phyloP scores from a whole-genome alignment of 2,797 vertebrate species.

The Poeciliopsis turneri region DNA sequence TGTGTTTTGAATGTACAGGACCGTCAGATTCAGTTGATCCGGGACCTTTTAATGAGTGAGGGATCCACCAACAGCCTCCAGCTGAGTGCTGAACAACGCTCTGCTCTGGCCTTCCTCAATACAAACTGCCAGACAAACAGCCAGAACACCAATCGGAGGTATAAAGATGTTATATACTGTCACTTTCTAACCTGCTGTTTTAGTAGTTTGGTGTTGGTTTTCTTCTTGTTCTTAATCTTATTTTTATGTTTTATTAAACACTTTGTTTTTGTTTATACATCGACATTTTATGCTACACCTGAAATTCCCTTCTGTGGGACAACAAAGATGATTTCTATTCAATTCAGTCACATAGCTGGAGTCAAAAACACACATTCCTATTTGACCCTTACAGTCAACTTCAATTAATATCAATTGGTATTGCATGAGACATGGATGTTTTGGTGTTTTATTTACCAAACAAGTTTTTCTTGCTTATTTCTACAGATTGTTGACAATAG shows the following conservation, averaged over 20 bases:
- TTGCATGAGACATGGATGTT: background rate
- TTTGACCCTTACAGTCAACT: background rate
- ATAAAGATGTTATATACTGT: background rate
- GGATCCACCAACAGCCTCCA: constrained; percentile 92
- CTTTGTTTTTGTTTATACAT: too few species aligned
- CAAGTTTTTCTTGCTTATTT: constrained; percentile 12
- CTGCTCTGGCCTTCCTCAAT: constrained; percentile 93
- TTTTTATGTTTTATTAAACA: too few species aligned
- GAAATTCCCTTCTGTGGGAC: background rate
- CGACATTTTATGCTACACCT: background rate
- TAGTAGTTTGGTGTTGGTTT: background rate
- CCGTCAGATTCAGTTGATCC: constrained; percentile 93
- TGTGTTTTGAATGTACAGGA: constrained; percentile 79
- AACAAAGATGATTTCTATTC: background rate
- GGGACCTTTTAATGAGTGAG: constrained; percentile 93
- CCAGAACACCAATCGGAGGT: constrained; percentile 88
- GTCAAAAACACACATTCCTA: background rate
- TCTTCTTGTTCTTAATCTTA: background rate
- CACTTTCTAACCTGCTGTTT: background rate
- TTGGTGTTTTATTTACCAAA: background rate
- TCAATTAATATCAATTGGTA: background rate
- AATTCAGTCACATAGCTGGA: background rate
- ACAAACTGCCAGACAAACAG: constrained; percentile 81
- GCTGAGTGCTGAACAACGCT: constrained; percentile 95
- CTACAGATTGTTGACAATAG: constrained; percentile 89